A percentile compares a stretch with the other conserved stretches of the same genome.
Evolutionary conservation across 2,888 invertebrate species (phyloP).

Genomic region (Anoplius nigerrimus): DNA sequence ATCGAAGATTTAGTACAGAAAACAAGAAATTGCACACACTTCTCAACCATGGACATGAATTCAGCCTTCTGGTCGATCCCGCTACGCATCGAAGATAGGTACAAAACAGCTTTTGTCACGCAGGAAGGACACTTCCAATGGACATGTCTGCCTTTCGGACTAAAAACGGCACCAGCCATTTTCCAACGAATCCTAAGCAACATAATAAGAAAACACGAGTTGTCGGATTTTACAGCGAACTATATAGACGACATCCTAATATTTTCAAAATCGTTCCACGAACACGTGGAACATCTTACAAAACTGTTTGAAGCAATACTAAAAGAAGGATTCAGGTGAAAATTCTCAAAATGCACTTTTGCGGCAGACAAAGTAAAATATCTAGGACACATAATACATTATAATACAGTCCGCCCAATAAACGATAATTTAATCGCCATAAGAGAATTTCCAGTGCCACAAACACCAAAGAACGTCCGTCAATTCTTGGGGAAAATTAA

Average conservation of each 20-base stretch:
- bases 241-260: conserved; percentile 2
- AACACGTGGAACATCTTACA: conserved; percentile 1
- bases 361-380: conserved; percentile 12
- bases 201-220: conserved; percentile 8
- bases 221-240: not conserved
- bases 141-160: no score
- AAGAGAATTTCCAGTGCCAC: not conserved
- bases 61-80: conserved; percentile 32
- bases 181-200: conserved; percentile 2
- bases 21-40: conserved; percentile 30
- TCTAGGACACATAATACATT: conserved; percentile 25
- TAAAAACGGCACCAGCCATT: conserved; percentile 3
- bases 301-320: not conserved
- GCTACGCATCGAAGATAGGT: conserved; percentile 24
- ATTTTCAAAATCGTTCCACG: not conserved
- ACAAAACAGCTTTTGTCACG: no score
- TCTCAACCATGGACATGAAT: conserved; percentile 22
- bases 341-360: conserved; percentile 19
- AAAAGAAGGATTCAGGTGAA: conserved; percentile 1
- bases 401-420: conserved; percentile 24
- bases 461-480: conserved; percentile 8
- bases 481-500: conserved; percentile 46
- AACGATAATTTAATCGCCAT: conserved; percentile 10
- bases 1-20: conserved; percentile 36
- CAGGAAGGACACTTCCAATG: no score